A percentile compares a stretch with the other conserved stretches of the same genome.
Conservation (phyloP, 2,113 vertebrate species). For the Sterna hirundo region DNA sequence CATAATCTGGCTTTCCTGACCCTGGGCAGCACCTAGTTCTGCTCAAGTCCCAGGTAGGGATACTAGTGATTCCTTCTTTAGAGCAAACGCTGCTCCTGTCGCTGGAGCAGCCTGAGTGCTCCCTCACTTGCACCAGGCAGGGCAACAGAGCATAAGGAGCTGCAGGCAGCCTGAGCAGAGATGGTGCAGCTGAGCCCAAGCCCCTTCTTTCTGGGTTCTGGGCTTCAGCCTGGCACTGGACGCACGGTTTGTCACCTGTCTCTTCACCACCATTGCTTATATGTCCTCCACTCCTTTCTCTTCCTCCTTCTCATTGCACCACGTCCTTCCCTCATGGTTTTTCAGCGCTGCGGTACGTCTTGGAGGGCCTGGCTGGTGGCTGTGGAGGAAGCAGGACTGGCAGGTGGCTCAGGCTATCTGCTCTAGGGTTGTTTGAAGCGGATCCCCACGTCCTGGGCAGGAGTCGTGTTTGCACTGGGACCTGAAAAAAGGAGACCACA, state of each 20-base stretch:
- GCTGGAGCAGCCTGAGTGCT: background rate
- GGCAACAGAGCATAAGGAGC: background rate
- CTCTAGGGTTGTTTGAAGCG: background rate
- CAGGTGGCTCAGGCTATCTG: background rate
- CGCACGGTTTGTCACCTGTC: accelerated
- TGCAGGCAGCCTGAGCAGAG: background rate
- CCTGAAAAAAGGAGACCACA: background rate
- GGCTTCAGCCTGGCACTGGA: background rate
- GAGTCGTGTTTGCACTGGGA: background rate
- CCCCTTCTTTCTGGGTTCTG: background rate
- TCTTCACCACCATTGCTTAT: background rate
- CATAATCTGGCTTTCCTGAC: background rate
- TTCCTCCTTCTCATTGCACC: background rate
- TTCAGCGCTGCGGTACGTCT: background rate
- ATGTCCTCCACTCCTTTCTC: background rate
- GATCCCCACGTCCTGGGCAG: background rate
- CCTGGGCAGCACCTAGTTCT: background rate
- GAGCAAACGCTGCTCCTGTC: background rate
- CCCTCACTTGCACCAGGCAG: background rate
- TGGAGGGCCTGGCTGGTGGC: background rate
- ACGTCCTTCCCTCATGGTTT: background rate
- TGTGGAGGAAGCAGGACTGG: background rate
- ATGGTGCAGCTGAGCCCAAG: background rate
- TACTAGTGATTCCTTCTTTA: background rate
- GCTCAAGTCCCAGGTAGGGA: background rate